Evolutionary conservation across 1,140 invertebrate genomes (phyloP).

Genomic region (Monochamus saltuarius): DNA sequence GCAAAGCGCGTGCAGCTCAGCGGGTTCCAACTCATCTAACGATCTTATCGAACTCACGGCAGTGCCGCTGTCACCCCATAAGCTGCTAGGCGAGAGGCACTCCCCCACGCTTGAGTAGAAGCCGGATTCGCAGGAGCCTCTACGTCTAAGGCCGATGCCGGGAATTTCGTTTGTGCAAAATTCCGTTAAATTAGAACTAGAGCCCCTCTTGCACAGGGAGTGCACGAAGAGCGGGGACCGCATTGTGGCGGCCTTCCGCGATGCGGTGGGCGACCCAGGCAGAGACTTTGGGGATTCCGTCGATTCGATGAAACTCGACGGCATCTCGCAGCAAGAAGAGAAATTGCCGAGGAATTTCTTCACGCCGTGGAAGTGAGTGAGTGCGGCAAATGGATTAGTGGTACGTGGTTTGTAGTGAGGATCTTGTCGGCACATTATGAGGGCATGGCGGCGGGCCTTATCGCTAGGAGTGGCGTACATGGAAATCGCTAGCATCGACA

Average conservation of each 20-base stretch:
- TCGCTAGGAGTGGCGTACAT: constrained; percentile 63
- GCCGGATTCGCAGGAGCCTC: constrained; percentile 86
- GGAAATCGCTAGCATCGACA: constrained; percentile 56
- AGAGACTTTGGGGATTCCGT: constrained; percentile 53
- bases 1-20: constrained; percentile 55
- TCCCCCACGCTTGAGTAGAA: constrained; percentile 73
- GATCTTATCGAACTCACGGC: constrained; percentile 60
- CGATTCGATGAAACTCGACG: constrained; percentile 59
- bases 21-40: constrained; percentile 60
- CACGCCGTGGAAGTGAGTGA: constrained; percentile 67
- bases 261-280: constrained; percentile 54
- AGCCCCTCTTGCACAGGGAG: constrained; percentile 49
- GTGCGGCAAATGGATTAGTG: constrained; percentile 70
- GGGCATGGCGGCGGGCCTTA: constrained; percentile 71
- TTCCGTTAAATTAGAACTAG: constrained; percentile 51
- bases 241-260: constrained; percentile 45
- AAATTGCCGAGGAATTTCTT: constrained; percentile 77
- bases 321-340: constrained; percentile 74
- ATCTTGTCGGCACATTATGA: constrained; percentile 76
- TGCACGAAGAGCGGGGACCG: constrained; percentile 53
- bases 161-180: constrained; percentile 37
- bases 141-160: constrained; percentile 55
- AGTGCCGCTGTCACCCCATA: constrained; percentile 51
- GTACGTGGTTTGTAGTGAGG: constrained; percentile 72
- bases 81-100: constrained; percentile 51